These are phyloP conservation scores for Melozone crissalis DNA, from an alignment of 2,113 vertebrate genomes.

Conservation along the genomic window DNA sequence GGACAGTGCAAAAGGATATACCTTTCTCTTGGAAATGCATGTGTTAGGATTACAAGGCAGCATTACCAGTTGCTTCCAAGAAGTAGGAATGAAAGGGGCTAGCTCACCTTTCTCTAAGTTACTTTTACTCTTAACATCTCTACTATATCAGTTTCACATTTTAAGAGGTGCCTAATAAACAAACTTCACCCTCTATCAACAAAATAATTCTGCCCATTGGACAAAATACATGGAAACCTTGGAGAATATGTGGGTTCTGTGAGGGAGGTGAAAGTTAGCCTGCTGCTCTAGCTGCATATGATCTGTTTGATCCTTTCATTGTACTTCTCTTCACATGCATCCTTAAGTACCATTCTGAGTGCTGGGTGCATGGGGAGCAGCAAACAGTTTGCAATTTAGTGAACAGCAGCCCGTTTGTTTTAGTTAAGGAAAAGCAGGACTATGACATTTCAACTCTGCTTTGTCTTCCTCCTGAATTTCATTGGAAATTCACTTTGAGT, in stretches of 20 bases:
- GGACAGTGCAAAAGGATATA: background rate
- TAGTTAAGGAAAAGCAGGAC: background rate
- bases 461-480: background rate
- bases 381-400: background rate
- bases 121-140: background rate
- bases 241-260: background rate
- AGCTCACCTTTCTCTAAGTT: background rate
- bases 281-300: background rate
- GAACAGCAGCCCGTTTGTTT: background rate
- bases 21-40: background rate
- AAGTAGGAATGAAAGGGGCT: background rate
- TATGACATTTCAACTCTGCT: background rate
- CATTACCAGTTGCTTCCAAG: background rate
- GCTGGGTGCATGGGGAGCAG: background rate
- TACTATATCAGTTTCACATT: background rate
- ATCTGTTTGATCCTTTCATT: background rate
- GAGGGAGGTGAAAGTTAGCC: background rate
- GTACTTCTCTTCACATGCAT: background rate
- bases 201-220: background rate
- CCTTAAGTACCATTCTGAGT: background rate
- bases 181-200: background rate
- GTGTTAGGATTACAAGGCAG: background rate
- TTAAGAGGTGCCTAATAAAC: background rate
- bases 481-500: background rate
- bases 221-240: background rate